Percentiles rank a stretch among this genome's conserved stretches.
phyloP scores from a whole-genome alignment of 2,113 vertebrate species.

The Oceanites oceanicus region DNA sequence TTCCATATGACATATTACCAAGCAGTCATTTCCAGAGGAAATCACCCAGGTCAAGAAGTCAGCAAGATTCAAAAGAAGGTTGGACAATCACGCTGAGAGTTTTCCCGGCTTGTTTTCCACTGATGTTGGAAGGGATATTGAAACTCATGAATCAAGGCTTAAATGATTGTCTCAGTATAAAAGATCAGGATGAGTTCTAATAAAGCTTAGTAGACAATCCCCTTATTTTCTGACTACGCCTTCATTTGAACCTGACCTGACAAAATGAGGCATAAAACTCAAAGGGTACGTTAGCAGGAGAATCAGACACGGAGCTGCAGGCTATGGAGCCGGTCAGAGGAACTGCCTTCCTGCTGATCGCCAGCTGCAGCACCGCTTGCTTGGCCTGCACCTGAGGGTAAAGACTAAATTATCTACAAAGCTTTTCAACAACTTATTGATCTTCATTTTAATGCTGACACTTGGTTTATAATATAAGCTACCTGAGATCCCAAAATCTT shows the following conservation, averaged over 20 bases:
- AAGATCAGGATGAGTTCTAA: background rate
- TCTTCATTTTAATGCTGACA: background rate
- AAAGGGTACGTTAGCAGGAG: background rate
- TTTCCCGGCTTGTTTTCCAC: background rate
- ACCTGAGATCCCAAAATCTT: background rate
- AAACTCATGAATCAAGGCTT: background rate
- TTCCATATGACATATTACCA: background rate
- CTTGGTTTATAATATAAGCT: background rate
- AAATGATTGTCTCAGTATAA: background rate
- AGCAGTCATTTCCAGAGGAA: background rate
- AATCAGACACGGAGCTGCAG: background rate
- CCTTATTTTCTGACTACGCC: background rate
- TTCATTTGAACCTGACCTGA: background rate
- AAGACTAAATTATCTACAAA: background rate
- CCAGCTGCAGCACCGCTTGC: background rate
- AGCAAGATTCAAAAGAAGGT: background rate
- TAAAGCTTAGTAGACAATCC: background rate
- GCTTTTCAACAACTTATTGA: background rate
- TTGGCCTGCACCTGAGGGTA: background rate
- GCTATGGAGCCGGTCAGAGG: fast-evolving
- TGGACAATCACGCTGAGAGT: background rate
- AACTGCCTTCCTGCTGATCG: background rate
- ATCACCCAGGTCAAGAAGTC: background rate
- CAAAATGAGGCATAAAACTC: background rate
- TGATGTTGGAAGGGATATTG: background rate